These are phyloP conservation scores for Hemicentrotus pulcherrimus DNA, from an alignment of 35 echinoderm and acorn worm genomes.

Conservation along the genomic window DNA sequence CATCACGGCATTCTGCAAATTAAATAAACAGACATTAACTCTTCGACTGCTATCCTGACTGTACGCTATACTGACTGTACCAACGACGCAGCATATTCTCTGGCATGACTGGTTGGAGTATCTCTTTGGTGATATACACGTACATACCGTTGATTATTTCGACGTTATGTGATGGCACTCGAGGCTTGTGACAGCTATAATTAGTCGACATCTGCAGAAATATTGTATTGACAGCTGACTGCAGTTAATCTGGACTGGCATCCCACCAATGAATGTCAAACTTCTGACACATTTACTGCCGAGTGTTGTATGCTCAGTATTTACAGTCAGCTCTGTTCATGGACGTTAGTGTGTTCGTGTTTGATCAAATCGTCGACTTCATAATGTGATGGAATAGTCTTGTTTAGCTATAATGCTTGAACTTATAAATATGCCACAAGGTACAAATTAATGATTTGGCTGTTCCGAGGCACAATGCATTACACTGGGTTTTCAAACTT, in stretches of 20 bases:
- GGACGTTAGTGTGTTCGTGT: no score
- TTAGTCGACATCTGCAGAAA: not conserved
- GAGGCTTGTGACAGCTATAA: not conserved
- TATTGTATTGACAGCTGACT: not conserved
- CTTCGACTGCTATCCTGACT: not conserved
- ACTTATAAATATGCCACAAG: no score
- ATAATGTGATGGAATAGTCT: no score
- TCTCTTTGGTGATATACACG: no score
- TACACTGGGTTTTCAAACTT: no score
- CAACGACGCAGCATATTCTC: not conserved
- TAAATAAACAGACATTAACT: not conserved
- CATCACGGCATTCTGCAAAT: not conserved
- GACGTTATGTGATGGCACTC: conserved; percentile 9
- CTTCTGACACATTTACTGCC: not conserved
- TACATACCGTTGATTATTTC: not conserved
- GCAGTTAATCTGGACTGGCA: not conserved
- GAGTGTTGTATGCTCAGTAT: not conserved
- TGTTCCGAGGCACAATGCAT: no score
- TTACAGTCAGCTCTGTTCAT: no score
- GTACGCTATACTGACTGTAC: not conserved
- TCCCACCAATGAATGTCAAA: not conserved
- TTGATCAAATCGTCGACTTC: no score
- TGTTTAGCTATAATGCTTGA: no score
- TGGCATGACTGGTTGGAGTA: not conserved
- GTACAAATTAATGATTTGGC: no score